A percentile compares a stretch with the other conserved stretches of the same genome.
Evolutionary conservation across 1,140 invertebrate species (phyloP).

Genomic region (Euura lappo): DNA sequence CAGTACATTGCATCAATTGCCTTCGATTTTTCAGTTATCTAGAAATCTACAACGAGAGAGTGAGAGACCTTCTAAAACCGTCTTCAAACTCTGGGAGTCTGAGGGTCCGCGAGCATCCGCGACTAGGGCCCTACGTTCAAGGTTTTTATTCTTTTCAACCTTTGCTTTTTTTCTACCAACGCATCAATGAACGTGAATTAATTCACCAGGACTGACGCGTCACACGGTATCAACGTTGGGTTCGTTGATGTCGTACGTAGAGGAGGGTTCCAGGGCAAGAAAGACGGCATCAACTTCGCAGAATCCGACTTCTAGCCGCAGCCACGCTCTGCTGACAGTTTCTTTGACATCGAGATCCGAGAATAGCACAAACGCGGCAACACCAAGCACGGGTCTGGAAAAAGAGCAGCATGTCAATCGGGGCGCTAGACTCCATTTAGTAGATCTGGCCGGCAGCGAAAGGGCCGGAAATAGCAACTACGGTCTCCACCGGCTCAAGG

Average conservation of each 20-base stretch:
- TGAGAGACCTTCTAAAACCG: slow-evolving; percentile 75
- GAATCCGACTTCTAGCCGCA: slow-evolving; percentile 46
- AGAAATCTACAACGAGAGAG: slow-evolving; percentile 87
- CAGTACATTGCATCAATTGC: background rate
- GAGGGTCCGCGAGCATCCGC: slow-evolving; percentile 84
- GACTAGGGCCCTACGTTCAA: slow-evolving; percentile 88
- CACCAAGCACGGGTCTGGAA: slow-evolving; percentile 12
- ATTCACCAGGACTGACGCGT: slow-evolving; percentile 39
- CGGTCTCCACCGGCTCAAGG: slow-evolving; percentile 50
- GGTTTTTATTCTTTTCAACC: slow-evolving; percentile 57
- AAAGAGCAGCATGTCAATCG: slow-evolving; percentile 17
- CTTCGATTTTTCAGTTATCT: slow-evolving; percentile 66
- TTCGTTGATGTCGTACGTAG: slow-evolving; percentile 50
- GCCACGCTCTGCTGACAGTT: slow-evolving; percentile 49
- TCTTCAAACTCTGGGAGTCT: slow-evolving; percentile 67
- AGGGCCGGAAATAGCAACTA: slow-evolving; percentile 45
- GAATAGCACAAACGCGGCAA: slow-evolving; percentile 12
- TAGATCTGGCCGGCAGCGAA: slow-evolving; percentile 51
- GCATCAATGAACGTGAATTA: too few species aligned
- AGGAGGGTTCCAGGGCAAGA: slow-evolving; percentile 46
- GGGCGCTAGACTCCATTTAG: slow-evolving; percentile 44
- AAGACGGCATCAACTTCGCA: slow-evolving; percentile 50
- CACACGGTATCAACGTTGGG: slow-evolving; percentile 41
- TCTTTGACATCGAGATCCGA: slow-evolving; percentile 32
- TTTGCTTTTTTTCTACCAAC: too few species aligned